Conservation (phyloP, 2,113 vertebrate genomes). For the Motacilla tschutschensis region DNA sequence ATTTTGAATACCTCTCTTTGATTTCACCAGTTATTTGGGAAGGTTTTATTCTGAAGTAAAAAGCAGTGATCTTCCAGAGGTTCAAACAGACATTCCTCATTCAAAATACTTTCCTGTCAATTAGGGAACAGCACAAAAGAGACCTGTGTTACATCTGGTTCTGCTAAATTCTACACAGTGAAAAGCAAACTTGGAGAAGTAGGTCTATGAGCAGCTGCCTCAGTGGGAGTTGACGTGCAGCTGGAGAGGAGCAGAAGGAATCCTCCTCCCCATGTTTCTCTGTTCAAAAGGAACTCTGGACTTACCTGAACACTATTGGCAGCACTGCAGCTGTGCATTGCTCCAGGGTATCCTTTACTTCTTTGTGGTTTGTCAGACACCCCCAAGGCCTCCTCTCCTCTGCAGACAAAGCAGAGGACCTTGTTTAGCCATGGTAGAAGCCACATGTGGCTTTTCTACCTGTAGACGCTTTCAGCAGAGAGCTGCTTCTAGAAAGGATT, state of each 20-base stretch:
- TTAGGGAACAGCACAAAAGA: not conserved
- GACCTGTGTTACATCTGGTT: not conserved
- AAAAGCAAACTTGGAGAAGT: not conserved
- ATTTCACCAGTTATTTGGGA: not conserved
- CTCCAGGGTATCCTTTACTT: not conserved
- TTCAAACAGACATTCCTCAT: not conserved
- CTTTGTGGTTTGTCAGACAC: not conserved
- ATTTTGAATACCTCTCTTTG: not conserved
- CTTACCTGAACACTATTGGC: not conserved
- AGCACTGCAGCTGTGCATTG: not conserved
- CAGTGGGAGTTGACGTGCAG: not conserved
- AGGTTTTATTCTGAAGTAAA: conserved; percentile 1
- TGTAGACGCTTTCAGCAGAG: not conserved
- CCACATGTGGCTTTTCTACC: not conserved
- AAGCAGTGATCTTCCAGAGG: not conserved
- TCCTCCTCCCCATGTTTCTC: not conserved
- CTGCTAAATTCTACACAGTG: not conserved
- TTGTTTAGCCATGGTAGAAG: not conserved
- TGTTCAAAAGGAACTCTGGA: not conserved
- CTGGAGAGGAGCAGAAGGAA: not conserved
- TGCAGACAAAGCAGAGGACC: not conserved
- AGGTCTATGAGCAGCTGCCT: not conserved
- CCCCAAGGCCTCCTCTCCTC: not conserved
- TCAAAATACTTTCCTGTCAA: not conserved
- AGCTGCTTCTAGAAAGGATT: not conserved